Evolutionary conservation across 2,888 invertebrate species (phyloP).

Genomic region (Leptinotarsa rubiginosa): DNA sequence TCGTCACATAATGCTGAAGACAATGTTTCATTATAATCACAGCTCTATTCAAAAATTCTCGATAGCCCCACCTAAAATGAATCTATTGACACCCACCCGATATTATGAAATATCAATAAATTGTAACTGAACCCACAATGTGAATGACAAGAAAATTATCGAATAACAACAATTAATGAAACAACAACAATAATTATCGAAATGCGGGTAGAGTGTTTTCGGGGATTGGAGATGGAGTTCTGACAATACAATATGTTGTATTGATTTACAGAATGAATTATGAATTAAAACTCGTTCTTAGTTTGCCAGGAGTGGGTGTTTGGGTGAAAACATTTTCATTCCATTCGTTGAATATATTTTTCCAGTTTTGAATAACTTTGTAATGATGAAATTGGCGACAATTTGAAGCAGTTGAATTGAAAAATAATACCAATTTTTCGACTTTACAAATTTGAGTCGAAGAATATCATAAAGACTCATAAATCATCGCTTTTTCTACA

Average conservation of each 20-base stretch:
- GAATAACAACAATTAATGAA: not conserved
- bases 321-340: no score
- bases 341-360: not conserved
- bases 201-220: slow-evolving; percentile 1
- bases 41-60: not conserved
- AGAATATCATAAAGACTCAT: no score
- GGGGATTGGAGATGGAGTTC: slow-evolving; percentile 2
- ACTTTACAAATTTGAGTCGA: no score
- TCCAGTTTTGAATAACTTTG: not conserved
- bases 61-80: not conserved
- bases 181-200: slow-evolving; percentile 13
- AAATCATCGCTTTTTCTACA: no score
- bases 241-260: not conserved
- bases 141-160: slow-evolving; percentile 9
- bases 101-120: slow-evolving; percentile 8
- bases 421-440: no score
- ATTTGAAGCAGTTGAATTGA: no score
- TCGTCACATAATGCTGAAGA: not conserved
- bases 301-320: not conserved
- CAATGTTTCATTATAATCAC: not conserved
- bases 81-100: slow-evolving; percentile 5
- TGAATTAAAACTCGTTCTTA: not conserved
- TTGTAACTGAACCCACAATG: not conserved
- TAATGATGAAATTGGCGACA: no score
- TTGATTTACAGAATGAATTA: not conserved